Conservation (phyloP, 2,797 vertebrate genomes). For the Ceyx erithaca region DNA sequence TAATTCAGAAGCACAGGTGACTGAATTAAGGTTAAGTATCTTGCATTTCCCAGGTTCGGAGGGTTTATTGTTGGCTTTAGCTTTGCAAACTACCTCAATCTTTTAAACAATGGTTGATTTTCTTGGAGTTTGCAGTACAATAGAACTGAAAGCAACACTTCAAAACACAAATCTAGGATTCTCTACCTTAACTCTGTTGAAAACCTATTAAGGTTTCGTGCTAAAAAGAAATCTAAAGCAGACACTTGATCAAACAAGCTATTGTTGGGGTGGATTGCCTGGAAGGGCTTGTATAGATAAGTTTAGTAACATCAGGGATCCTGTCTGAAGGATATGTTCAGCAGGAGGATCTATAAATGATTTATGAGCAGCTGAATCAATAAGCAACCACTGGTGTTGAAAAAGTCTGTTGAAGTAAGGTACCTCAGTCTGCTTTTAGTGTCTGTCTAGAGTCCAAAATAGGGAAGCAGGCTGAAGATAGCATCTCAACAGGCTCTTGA, state of each 20-base stretch:
- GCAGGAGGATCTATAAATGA: constrained; percentile 70
- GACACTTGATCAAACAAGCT: constrained; percentile 47
- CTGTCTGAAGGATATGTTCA: constrained; percentile 50
- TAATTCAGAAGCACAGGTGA: not conserved
- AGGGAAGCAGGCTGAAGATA: constrained; percentile 49
- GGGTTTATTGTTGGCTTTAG: not conserved
- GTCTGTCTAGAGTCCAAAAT: constrained; percentile 46
- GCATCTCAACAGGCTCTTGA: constrained; percentile 35
- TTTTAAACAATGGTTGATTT: not conserved
- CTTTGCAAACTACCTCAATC: not conserved
- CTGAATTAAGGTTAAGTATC: not conserved
- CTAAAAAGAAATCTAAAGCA: constrained; percentile 31
- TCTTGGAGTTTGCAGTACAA: not conserved
- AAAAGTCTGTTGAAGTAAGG: constrained; percentile 66
- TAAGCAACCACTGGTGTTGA: constrained; percentile 62
- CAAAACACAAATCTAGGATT: not conserved
- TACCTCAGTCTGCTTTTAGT: constrained; percentile 5
- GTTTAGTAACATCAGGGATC: constrained; percentile 62
- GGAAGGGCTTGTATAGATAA: constrained; percentile 28
- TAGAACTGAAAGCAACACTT: not conserved
- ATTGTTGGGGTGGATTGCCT: constrained; percentile 51
- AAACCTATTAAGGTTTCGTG: constrained; percentile 3
- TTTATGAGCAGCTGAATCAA: constrained; percentile 70
- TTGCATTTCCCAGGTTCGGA: not conserved
- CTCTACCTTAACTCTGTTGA: constrained; percentile 18